Evolutionary conservation across 2,113 vertebrate species (phyloP).

Genomic region (Eleginops maclovinus): DNA sequence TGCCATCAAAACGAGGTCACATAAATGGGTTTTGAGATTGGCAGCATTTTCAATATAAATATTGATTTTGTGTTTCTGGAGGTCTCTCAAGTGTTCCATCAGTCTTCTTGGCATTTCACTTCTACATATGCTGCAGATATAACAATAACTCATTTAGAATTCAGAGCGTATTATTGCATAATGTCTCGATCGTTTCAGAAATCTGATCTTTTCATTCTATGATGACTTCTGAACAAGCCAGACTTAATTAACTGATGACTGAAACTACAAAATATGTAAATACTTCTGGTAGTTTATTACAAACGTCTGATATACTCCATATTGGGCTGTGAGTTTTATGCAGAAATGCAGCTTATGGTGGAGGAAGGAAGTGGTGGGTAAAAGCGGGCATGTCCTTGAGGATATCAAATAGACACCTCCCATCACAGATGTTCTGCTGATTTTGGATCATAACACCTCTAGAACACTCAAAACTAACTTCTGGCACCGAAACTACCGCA

Average conservation of each 20-base stretch:
- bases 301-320: conserved; percentile 8
- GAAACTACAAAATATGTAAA: background rate
- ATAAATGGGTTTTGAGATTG: conserved; percentile 61
- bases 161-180: conserved; percentile 13
- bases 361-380: conserved; percentile 13
- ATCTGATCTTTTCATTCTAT: background rate
- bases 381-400: conserved; percentile 58
- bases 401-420: conserved; percentile 60
- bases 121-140: conserved; percentile 18
- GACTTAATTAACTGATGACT: background rate
- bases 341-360: conserved; percentile 30
- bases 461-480: conserved; percentile 49
- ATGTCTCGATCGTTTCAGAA: background rate
- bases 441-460: conserved; percentile 59
- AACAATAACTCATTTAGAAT: conserved; percentile 26
- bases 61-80: conserved; percentile 59
- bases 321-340: conserved; percentile 26
- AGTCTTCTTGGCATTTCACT: conserved; percentile 46
- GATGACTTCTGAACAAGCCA: background rate
- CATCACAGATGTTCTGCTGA: conserved; percentile 74
- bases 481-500: conserved; percentile 29
- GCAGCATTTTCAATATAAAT: conserved; percentile 58
- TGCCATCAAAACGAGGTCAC: conserved; percentile 61
- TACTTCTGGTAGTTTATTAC: background rate
- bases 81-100: conserved; percentile 54